Percentiles rank a stretch among this genome's conserved stretches.
Conservation (phyloP, 2,797 vertebrate genomes). For the Gambusia yucatana region DNA sequence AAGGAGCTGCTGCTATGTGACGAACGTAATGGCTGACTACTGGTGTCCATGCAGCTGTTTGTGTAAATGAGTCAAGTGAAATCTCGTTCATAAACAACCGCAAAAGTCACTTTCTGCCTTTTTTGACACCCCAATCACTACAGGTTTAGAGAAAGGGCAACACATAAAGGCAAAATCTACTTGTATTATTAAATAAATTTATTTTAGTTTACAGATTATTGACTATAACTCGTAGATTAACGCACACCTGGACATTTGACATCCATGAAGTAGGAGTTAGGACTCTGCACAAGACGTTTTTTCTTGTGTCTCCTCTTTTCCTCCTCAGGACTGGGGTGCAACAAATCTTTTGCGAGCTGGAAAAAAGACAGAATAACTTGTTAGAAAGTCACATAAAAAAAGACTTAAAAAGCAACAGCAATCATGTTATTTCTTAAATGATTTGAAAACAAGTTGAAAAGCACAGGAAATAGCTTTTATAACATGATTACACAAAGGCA, state of each 20-base stretch:
- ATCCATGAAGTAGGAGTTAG: conserved; percentile 96
- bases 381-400: not conserved
- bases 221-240: not conserved
- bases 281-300: conserved; percentile 94
- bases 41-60: conserved; percentile 59
- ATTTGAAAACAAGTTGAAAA: no score
- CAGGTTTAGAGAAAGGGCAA: conserved; percentile 70
- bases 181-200: not conserved
- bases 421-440: not conserved
- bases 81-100: conserved; percentile 38
- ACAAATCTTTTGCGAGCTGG: conserved; percentile 92
- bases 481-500: conserved; percentile 1
- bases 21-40: not conserved
- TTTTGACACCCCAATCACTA: conserved; percentile 75
- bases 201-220: not conserved
- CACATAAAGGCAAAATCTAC: conserved; percentile 74
- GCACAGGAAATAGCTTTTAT: not conserved
- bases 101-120: conserved; percentile 72
- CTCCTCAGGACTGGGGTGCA: conserved; percentile 90
- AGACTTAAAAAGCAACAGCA: not conserved
- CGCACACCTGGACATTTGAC: conserved; percentile 91
- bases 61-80: conserved; percentile 35
- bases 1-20: not conserved
- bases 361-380: not conserved
- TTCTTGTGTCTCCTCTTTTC: conserved; percentile 95